Base-by-base conservation (phyloP, 2,113 vertebrate species). In the Xenopus laevis region DNA sequence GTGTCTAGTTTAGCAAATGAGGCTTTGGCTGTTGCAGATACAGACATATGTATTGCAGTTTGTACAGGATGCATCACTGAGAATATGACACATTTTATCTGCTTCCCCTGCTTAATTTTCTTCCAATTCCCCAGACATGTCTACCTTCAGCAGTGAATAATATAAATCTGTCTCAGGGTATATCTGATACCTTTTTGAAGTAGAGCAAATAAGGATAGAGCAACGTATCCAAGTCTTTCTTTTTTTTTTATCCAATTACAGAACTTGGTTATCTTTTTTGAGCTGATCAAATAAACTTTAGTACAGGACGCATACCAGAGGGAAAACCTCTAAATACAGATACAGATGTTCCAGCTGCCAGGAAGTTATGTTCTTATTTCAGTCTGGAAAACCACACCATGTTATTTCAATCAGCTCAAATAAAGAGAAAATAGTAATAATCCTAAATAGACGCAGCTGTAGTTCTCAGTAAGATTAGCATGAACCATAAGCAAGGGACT, bases 391-490 rank as follows among this genome's bases (percentile, higher is more conserved):
- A 18, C 79, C 46, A 4, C 12, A 57, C 65, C 44, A 60, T 57
- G 13, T 2, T 21, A 10, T 15, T 78, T 81, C 65, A 68, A 72
- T 75, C 78, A 59, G 47, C 73, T 76, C 13, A 1, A 75, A 65
- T 62, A 79, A 75, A 80, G 80, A 83, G 65, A 86, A 83, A 87
- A 83, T 80, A 80, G 61, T 62, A 50, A 77, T 79, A 79, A 10
- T 17, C 78, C 72, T 82, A 83, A 87, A 65, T 74, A 82, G 80
- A 64, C 64, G 58, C 81, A 84, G 82, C 85, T 87, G 84, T 62
- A 80, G 82, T 77, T 50, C 46, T 53, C 62, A 46, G 68, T 68
- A 75, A 75, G 73, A 69, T 62, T 62, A 61, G 18, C 44, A 30
- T 27, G 23, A 27, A 27, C 23, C 23, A 27, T 27, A 20, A 12